phyloP scores from a whole-genome alignment of 2,888 invertebrate species.

The Cloeon dipterum region DNA sequence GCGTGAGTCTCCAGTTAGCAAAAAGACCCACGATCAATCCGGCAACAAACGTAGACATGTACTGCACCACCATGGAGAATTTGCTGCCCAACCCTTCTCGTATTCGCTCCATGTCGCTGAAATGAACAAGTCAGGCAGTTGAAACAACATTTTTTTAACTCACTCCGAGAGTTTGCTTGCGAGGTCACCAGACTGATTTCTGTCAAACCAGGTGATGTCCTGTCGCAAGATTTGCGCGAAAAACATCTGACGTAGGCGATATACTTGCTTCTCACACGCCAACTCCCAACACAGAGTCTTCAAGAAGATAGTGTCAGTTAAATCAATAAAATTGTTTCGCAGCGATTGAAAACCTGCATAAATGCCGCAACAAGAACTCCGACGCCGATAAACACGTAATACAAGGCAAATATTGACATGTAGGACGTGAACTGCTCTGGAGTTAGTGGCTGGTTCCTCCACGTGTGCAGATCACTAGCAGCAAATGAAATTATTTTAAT shows the following conservation, averaged over 20 bases:
- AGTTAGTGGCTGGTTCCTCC: constrained; percentile 6
- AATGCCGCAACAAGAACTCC: constrained; percentile 21
- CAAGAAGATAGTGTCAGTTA: constrained; percentile 3
- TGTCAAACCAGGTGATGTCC: constrained; percentile 18
- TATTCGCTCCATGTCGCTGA: constrained; percentile 25
- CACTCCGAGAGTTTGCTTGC: constrained; percentile 24
- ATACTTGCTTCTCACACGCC: constrained; percentile 18
- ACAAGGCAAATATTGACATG: constrained; percentile 15
- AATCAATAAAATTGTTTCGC: too few species aligned
- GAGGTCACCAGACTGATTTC: constrained; percentile 21
- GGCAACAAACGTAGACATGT: constrained; percentile 18
- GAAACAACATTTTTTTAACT: too few species aligned
- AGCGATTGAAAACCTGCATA: constrained; percentile 15
- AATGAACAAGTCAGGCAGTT: too few species aligned
- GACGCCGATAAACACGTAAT: constrained; percentile 22
- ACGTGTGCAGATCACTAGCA: not conserved
- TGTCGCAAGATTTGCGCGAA: constrained; percentile 17
- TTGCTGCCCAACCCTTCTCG: constrained; percentile 25
- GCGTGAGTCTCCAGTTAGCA: constrained; percentile 26
- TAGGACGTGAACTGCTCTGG: constrained; percentile 11
- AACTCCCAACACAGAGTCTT: constrained; percentile 16
- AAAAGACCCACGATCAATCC: constrained; percentile 21
- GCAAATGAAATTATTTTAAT: not conserved
- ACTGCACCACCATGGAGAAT: constrained; percentile 19
- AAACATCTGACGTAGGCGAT: constrained; percentile 15